A percentile compares a stretch with the other conserved stretches of the same genome.
These are phyloP conservation scores for Amia ocellicauda DNA, from an alignment of 2,113 vertebrate genomes.

Conservation along the genomic window DNA sequence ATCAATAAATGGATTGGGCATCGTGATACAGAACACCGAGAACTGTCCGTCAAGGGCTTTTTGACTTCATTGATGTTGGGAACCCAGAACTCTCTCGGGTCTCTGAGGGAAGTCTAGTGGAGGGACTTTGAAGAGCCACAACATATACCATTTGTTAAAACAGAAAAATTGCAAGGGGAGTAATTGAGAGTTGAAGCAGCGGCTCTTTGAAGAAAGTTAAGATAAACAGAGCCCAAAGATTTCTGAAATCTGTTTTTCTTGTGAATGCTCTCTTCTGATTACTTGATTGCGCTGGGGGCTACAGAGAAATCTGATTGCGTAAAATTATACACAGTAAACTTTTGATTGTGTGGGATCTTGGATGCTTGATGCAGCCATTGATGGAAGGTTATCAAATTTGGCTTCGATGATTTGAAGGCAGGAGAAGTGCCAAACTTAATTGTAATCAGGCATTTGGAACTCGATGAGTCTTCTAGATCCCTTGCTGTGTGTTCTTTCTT, in stretches of 20 bases:
- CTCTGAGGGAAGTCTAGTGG: background rate
- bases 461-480: conserved; percentile 43
- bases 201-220: conserved; percentile 70
- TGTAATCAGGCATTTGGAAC: conserved; percentile 69
- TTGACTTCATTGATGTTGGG: too few species aligned
- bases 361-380: conserved; percentile 60
- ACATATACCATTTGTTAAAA: background rate
- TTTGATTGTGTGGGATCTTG: conserved; percentile 76
- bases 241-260: conserved; percentile 75
- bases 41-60: too few species aligned
- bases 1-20: too few species aligned
- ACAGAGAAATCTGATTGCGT: conserved; percentile 80
- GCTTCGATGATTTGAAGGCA: conserved; percentile 74
- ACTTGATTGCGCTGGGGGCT: conserved; percentile 80
- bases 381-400: conserved; percentile 70
- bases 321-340: conserved; percentile 78
- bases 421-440: conserved; percentile 70
- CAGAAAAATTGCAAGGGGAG: conserved; percentile 2
- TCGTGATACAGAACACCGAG: too few species aligned
- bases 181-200: conserved; percentile 53
- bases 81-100: background rate
- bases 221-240: conserved; percentile 70
- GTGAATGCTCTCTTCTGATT: conserved; percentile 77
- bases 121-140: conserved; percentile 3
- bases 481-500: conserved; percentile 55